A percentile compares a stretch with the other conserved stretches of the same genome.
phyloP scores from a whole-genome alignment of 2,797 vertebrate genomes.

The Hypotaenidia okinawae region DNA sequence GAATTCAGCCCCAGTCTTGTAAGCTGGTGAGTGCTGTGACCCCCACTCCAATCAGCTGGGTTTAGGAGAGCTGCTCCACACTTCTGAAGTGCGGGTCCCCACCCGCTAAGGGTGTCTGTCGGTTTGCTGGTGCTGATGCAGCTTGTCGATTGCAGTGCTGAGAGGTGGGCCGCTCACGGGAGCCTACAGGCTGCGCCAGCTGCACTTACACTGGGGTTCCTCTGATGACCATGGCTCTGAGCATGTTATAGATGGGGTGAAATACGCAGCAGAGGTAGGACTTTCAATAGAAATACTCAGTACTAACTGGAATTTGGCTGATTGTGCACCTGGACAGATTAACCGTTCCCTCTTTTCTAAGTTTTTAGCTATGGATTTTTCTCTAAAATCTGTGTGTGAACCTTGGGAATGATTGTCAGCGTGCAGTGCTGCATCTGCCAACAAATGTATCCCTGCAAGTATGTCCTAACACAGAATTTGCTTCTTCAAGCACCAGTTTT shows the following conservation, averaged over 20 bases:
- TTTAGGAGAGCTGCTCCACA: background rate
- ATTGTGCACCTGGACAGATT: background rate
- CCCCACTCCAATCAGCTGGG: background rate
- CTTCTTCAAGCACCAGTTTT: background rate
- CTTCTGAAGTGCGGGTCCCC: background rate
- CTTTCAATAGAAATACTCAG: background rate
- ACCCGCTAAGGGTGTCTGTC: accelerated
- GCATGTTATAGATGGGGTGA: constrained; percentile 87
- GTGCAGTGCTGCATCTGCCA: background rate
- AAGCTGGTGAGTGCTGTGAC: background rate
- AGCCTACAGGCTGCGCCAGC: constrained; percentile 91
- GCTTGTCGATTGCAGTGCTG: constrained; percentile 81
- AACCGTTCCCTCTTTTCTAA: background rate
- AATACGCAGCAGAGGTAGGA: constrained; percentile 90
- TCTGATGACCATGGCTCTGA: constrained; percentile 89
- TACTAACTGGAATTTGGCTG: background rate
- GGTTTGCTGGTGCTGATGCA: background rate
- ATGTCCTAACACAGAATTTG: background rate
- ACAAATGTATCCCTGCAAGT: background rate
- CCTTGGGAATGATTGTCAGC: background rate
- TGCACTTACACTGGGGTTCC: constrained; percentile 95
- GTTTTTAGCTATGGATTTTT: background rate
- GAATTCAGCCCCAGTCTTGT: background rate
- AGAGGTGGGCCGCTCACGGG: constrained; percentile 86
- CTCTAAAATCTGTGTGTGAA: background rate